Base-by-base conservation (phyloP, 30 jellyfish, hydroid and myxozoan species). In the Aurelia sp. region DNA sequence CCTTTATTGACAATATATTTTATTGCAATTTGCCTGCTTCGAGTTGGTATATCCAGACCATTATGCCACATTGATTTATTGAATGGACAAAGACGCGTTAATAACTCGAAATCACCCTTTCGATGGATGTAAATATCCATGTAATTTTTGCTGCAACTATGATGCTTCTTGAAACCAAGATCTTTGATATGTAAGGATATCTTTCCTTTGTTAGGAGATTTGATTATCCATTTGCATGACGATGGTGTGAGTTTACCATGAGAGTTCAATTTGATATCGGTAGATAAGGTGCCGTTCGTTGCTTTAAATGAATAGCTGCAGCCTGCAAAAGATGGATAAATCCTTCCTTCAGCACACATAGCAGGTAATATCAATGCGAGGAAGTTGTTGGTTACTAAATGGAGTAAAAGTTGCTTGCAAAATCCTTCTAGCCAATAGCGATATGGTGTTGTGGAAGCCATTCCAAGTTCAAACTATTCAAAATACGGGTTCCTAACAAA, bases 81-180 rank as follows among this genome's bases (percentile, higher is more conserved):
- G 16, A 48, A 71, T 11, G 92, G 92, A 60, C 92, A 83, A n/a
- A 83, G 86, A 21, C 86, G 86, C 1, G 79, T 44, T 11, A 83
- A 48, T 35, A 83, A 62, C 64, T 71, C 64, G 30, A 27, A 37
- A 6, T 76, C 53, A 18, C 65, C 67, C 12, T 44, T 74, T 20
- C 55, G 63, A 6, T 40, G 74, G 20, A 31, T 61, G 30, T 51
- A 74, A 62, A 83, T 74, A 4, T 73, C 88, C 88, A 85, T 61
- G 78, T 73, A 62, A 74, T 85, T 85, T 17, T 17, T 13, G 3
- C 19, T 55, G 37, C 94, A 85, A 51, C 70, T 53, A 48, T n/a
- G 27, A 12, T 41, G 76, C 61, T 33, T 52, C 7, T 65, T 51
- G 30, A 85, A 85, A 19, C 79, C 87, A 62, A 85, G 88, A 17